A percentile compares a stretch with the other conserved stretches of the same genome.
Conservation (phyloP, 2,888 invertebrate species). For the Caenorhabditis plicata region DNA sequence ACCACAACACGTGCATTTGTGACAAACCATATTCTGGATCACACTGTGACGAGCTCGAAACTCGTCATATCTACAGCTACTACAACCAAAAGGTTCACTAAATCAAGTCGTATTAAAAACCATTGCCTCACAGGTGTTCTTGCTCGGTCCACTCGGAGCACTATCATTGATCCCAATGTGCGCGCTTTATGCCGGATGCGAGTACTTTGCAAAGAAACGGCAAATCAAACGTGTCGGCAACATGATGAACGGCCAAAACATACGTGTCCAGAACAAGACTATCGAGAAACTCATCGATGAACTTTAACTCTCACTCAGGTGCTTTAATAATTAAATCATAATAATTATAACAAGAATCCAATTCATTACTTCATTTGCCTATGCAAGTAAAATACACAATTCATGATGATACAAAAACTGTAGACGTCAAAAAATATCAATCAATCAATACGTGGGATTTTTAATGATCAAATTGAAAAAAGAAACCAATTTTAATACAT, state of each 20-base stretch:
- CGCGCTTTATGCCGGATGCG: constrained; percentile 55
- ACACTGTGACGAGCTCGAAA: constrained; percentile 38
- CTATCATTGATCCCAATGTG: constrained; percentile 58
- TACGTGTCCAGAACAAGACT: constrained; percentile 28
- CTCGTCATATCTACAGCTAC: constrained; percentile 33
- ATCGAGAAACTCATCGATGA: constrained; percentile 31
- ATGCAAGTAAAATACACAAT: neutral
- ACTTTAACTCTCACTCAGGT: too few species aligned
- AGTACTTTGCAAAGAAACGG: constrained; percentile 56
- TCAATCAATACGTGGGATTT: neutral
- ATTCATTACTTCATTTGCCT: neutral
- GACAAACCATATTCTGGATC: constrained; percentile 39
- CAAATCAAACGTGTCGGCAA: constrained; percentile 53
- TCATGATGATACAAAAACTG: too few species aligned
- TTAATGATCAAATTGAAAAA: neutral
- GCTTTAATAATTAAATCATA: too few species aligned
- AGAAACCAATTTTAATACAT: neutral
- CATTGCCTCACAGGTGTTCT: constrained; percentile 41
- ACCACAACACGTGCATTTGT: constrained; percentile 32
- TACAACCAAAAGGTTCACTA: constrained; percentile 39
- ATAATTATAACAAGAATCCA: neutral
- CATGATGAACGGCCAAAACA: constrained; percentile 38
- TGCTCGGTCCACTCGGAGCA: constrained; percentile 61
- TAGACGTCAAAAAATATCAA: too few species aligned
- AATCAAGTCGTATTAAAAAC: neutral